A percentile compares a stretch with the other conserved stretches of the same genome.
phyloP scores from a whole-genome alignment of 2,113 vertebrate species.

The Stomatorhinus ivindoensis region DNA sequence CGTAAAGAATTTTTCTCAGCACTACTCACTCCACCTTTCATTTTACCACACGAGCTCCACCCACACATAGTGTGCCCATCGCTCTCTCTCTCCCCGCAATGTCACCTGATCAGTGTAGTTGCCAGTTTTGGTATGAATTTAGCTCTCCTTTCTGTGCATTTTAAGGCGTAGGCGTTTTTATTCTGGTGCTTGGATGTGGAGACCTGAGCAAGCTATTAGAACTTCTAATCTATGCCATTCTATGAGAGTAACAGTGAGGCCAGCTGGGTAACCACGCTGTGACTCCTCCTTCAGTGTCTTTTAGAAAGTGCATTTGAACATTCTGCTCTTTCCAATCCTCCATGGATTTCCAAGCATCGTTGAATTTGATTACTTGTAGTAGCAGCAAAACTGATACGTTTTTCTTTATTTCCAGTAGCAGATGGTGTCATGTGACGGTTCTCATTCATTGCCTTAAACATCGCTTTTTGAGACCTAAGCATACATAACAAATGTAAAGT shows the following conservation, averaged over 20 bases:
- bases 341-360: not conserved
- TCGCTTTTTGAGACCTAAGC: not conserved
- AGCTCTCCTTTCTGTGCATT: not conserved
- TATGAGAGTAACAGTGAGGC: not conserved
- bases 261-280: not conserved
- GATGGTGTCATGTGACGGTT: conserved; percentile 13
- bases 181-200: not conserved
- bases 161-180: not conserved
- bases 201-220: not conserved
- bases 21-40: not conserved
- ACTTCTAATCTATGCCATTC: not conserved
- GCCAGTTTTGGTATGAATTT: conserved; percentile 48
- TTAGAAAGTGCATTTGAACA: not conserved
- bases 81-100: conserved; percentile 19
- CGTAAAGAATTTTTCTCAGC: not conserved
- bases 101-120: conserved; percentile 34
- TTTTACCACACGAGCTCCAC: conserved; percentile 66
- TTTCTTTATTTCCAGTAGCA: conserved; percentile 2
- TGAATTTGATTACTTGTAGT: conserved; percentile 12
- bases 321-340: not conserved
- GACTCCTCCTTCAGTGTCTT: not conserved
- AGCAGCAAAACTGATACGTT: not conserved
- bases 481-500: not conserved
- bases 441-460: conserved; percentile 3
- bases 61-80: conserved; percentile 54